Evolutionary conservation across 2,888 invertebrate genomes (phyloP), one percentile per base, ranked within the genome.

Genomic region (Galerucella pusilla): DNA sequence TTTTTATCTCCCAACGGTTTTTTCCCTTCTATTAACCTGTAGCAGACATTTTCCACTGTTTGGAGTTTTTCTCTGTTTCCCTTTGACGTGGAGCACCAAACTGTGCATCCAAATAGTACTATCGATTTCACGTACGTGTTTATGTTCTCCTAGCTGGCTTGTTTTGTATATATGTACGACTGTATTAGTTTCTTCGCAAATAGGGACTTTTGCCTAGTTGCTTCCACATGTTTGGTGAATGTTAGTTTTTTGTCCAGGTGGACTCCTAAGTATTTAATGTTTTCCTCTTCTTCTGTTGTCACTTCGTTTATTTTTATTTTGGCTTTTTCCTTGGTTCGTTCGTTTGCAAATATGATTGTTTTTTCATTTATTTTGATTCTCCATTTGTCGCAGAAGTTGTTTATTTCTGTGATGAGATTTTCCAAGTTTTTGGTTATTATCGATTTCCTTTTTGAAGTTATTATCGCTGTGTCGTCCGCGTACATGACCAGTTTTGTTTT

Each of bases 391-490:
- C 35, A 61, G 61, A 7, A 61, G 14, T 25, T 25, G 20, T 28
- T 61, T 61, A 61, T 61, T 61, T 61, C 61, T 12, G 4, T 3
- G 4, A 61, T 25, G 9, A 1, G 61, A 5, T 25, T 25, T 25
- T 61, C 61, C 4, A 61, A 16, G n/a, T 61, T 61, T 12, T n/a
- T 1, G 5, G 25, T 61, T 61, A 35, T n/a, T 16, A 28, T 61
- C n/a, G 25, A 12, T n/a, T 6, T 61, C 20, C 20, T 20, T 20
- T 20, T 61, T n/a, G 61, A 35, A 1, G 61, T 35, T 5, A 1
- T n/a, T 61, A 61, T 61, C 0, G 61, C 61, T 14, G 28, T 28
- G 61, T 61, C 61, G n/a, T 61, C 61, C 9, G 61, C 61, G 35
- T 28, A 61, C 1, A 61, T 4, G 5, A 28, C 61, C 9, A 61